Evolutionary conservation across 2,113 vertebrate species (phyloP).

Genomic region (Podiceps cristatus): DNA sequence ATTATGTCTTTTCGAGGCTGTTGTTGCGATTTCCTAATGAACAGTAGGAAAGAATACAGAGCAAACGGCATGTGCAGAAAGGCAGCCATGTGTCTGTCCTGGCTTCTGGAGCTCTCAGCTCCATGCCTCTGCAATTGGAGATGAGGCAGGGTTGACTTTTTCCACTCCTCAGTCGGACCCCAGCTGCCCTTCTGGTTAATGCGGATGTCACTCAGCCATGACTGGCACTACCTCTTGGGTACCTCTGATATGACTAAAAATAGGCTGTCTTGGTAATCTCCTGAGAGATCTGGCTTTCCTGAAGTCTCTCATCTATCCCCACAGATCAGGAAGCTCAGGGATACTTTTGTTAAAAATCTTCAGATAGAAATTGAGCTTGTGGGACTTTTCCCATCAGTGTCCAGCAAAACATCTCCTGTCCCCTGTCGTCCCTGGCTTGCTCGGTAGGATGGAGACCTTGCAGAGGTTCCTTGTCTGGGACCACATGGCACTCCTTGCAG

Average conservation of each 20-base stretch:
- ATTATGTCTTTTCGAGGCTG: background rate
- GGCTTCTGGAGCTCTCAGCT: background rate
- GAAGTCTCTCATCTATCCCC: background rate
- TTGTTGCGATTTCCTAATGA: background rate
- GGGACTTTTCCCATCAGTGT: background rate
- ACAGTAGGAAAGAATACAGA: background rate
- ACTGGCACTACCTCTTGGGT: background rate
- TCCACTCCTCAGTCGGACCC: background rate
- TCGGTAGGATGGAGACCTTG: rapidly evolving
- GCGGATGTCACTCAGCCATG: background rate
- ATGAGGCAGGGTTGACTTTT: background rate
- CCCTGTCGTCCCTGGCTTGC: background rate
- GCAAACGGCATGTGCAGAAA: background rate
- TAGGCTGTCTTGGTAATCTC: background rate
- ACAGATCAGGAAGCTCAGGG: background rate
- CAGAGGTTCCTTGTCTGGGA: background rate
- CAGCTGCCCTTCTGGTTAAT: background rate
- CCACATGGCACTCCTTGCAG: background rate
- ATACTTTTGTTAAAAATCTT: background rate
- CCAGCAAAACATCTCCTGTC: background rate
- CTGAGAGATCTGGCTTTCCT: background rate
- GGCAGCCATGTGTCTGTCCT: background rate
- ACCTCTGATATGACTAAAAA: background rate
- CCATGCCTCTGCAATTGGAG: background rate
- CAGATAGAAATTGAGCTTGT: background rate